Percentiles rank a stretch among this genome's conserved stretches.
Conservation (phyloP, 2,113 vertebrate species). For the Clupea harengus region DNA sequence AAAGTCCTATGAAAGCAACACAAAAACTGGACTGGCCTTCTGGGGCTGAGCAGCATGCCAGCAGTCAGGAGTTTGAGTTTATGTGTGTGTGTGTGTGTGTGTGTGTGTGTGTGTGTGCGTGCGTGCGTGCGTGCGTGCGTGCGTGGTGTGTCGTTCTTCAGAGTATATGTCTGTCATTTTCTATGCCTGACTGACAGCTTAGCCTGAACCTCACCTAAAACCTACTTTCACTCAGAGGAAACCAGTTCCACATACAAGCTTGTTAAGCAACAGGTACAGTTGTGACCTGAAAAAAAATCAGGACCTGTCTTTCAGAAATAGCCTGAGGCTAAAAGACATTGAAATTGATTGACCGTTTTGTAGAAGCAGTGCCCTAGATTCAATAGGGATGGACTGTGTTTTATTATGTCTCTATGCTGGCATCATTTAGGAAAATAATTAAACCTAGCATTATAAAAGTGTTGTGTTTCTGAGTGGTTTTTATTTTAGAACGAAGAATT, state of each 20-base stretch:
- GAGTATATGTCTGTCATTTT: not conserved
- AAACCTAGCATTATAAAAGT: not conserved
- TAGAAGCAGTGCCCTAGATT: slow-evolving; percentile 58
- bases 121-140: not conserved
- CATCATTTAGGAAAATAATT: not conserved
- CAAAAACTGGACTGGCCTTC: not conserved
- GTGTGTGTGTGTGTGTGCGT: slow-evolving; percentile 10
- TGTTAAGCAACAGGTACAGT: slow-evolving; percentile 67
- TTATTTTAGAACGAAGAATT: not conserved
- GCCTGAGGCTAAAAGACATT: slow-evolving; percentile 51
- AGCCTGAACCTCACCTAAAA: slow-evolving; percentile 52
- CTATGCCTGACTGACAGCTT: not conserved
- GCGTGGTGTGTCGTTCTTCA: not conserved
- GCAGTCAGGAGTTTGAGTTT: not conserved
- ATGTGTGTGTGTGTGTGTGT: slow-evolving; percentile 13
- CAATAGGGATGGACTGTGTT: not conserved
- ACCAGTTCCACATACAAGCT: slow-evolving; percentile 59
- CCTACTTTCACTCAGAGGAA: slow-evolving; percentile 58
- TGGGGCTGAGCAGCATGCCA: not conserved
- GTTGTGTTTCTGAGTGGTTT: not conserved
- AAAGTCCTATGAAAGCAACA: slow-evolving; percentile 10
- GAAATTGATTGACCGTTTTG: slow-evolving; percentile 54
- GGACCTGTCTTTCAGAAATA: slow-evolving; percentile 35
- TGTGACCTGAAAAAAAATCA: slow-evolving; percentile 53
- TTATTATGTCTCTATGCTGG: not conserved